Percentiles rank a stretch among this genome's conserved stretches.
phyloP scores from a whole-genome alignment of 2,797 vertebrate genomes.

The Malacoraja senta region DNA sequence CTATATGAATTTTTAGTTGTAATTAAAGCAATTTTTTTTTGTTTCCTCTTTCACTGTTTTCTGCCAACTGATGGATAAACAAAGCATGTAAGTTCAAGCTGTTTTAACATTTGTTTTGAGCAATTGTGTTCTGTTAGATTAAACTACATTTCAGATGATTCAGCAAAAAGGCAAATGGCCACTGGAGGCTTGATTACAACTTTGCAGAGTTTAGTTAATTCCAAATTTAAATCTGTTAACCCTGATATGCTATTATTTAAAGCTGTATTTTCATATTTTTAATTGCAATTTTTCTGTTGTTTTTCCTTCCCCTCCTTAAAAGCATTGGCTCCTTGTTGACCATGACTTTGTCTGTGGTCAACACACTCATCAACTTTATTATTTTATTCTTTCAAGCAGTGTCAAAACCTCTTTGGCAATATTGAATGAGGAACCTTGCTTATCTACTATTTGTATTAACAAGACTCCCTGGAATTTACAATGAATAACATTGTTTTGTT shows the following conservation, averaged over 20 bases:
- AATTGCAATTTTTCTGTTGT: background rate
- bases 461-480: background rate
- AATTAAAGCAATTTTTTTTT: background rate
- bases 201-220: too few species aligned
- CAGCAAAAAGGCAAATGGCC: background rate
- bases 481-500: background rate
- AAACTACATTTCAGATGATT: background rate
- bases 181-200: too few species aligned
- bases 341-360: background rate
- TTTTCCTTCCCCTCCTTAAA: background rate
- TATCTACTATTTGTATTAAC: background rate
- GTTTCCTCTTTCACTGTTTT: conserved; percentile 13
- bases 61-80: conserved; percentile 30
- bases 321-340: background rate
- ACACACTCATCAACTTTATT: background rate
- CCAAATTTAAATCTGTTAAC: too few species aligned
- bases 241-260: background rate
- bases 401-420: background rate
- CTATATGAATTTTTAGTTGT: background rate
- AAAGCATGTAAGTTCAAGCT: conserved; percentile 35
- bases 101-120: background rate
- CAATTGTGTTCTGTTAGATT: background rate
- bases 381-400: background rate
- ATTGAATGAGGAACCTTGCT: background rate
- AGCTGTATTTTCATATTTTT: background rate